Percentiles rank a stretch among this genome's conserved stretches.
Conservation (phyloP, 2,888 invertebrate genomes). For the Dendrolimus pini region DNA sequence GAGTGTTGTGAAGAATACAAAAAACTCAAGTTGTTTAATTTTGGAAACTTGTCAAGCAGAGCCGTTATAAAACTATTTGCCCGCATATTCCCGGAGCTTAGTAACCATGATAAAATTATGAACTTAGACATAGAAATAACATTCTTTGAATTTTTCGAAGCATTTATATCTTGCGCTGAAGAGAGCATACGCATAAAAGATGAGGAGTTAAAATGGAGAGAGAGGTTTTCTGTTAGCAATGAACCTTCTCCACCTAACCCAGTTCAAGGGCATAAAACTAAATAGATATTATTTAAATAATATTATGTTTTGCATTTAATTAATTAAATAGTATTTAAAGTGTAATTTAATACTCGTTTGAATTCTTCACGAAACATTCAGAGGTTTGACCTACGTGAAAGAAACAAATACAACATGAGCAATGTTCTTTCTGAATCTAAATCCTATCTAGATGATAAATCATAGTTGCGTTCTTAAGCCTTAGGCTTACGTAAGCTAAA, state of each 20-base stretch:
- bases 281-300: constrained; percentile 1
- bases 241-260: constrained; percentile 7
- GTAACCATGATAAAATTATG: constrained; percentile 41
- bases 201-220: constrained; percentile 31
- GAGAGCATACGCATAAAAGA: constrained; percentile 47
- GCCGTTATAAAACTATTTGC: constrained; percentile 44
- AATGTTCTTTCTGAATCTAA: too few species aligned
- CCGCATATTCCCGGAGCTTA: constrained; percentile 66
- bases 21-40: constrained; percentile 44
- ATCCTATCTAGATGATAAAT: too few species aligned
- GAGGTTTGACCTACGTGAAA: too few species aligned
- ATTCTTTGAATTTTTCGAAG: constrained; percentile 79
- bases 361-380: too few species aligned
- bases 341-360: too few species aligned
- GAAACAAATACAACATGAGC: too few species aligned
- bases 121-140: constrained; percentile 70
- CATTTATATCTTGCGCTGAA: constrained; percentile 58
- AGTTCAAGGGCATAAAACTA: constrained; percentile 7
- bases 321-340: too few species aligned
- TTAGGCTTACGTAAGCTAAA: too few species aligned
- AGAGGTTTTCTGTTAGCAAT: constrained; percentile 17
- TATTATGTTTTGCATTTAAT: too few species aligned
- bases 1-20: neutral
- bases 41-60: constrained; percentile 49
- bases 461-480: too few species aligned